These are phyloP conservation scores for Diadromus collaris DNA, from an alignment of 2,888 invertebrate genomes.

Conservation along the genomic window DNA sequence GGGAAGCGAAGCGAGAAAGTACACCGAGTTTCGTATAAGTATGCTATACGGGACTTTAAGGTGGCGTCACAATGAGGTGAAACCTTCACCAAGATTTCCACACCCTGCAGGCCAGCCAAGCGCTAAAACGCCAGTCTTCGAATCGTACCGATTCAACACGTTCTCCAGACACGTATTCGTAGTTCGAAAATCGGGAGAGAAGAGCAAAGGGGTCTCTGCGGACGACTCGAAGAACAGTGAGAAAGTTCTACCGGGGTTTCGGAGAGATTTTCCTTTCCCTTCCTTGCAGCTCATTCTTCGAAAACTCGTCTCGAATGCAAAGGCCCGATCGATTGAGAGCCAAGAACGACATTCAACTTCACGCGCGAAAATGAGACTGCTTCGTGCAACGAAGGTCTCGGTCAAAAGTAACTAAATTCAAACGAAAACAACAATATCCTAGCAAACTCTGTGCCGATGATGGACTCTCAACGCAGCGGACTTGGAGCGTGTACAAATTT, in stretches of 20 bases:
- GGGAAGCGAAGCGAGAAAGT: conserved; percentile 21
- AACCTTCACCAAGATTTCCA: conserved; percentile 5
- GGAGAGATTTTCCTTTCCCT: conserved; percentile 21
- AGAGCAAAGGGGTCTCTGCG: conserved; percentile 22
- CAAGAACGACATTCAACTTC: not conserved
- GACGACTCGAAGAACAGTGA: conserved; percentile 19
- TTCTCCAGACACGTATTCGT: conserved; percentile 25
- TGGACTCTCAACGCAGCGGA: too few relatives aligned
- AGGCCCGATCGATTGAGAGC: conserved; percentile 1
- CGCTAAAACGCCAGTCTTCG: not conserved
- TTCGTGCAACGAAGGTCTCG: not conserved
- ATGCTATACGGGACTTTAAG: conserved; percentile 36
- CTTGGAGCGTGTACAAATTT: not conserved
- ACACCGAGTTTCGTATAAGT: conserved; percentile 34
- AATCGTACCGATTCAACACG: conserved; percentile 34
- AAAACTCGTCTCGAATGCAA: conserved; percentile 14
- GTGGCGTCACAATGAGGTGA: conserved; percentile 29
- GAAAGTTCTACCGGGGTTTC: conserved; percentile 20
- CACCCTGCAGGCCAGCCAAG: not conserved
- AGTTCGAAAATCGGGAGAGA: conserved; percentile 4
- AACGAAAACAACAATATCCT: not conserved
- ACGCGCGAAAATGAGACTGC: not conserved
- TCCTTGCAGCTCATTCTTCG: conserved; percentile 10
- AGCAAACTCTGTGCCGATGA: not conserved
- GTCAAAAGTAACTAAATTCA: not conserved